Base-by-base conservation (phyloP, 2,888 invertebrate species). In the Cacoxenus indagator region DNA sequence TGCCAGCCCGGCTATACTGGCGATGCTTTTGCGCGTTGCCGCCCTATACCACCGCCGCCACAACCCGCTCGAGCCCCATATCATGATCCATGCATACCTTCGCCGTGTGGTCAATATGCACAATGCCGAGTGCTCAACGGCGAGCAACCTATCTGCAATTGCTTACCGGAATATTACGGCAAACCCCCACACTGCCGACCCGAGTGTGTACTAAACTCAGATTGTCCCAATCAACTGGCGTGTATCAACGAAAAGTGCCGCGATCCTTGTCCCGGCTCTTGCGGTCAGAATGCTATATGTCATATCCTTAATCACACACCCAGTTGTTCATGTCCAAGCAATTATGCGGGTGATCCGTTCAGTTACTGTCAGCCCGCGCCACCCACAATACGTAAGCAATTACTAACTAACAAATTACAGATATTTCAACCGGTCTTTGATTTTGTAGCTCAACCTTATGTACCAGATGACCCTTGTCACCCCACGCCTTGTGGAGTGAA, bases 201-300 rank as follows among this genome's bases (percentile, higher is more conserved):
- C 14, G 93, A 93, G 87, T 94, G 93, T 82, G 90, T 90, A 64
- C 90, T 91, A 68, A 93, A 92, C 83, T 90, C 92, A 0, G 93
- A 94, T 84, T 94, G 94, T 84, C 84, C 91, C 8, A 91, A 90
- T 72, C 90, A 91, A 73, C 88, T 90, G 73, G 92, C 93, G 22
- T 94, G 94, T 82, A 91, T 93, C 62, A 91, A 91, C 78, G 90
- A 91, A 76, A 92, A 91, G 87, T 94, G 94, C 84, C 89, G 89
- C 82, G 92, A 94, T 87, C 94, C 94, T 37, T 94, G 94, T 76
- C 91, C 90, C 26, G 92, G 91, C 69, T 92, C 92, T 5, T 95
- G 94, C 86, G 93, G 93, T 43, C 85, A 90, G 61, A 91, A 91
- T 81, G 93, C 94, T n/a, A 86, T 91, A 62, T 94, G 94, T 79